A percentile compares a stretch with the other conserved stretches of the same genome.
Evolutionary conservation across 2,888 invertebrate species (phyloP).

Genomic region (Cosmia trapezina): DNA sequence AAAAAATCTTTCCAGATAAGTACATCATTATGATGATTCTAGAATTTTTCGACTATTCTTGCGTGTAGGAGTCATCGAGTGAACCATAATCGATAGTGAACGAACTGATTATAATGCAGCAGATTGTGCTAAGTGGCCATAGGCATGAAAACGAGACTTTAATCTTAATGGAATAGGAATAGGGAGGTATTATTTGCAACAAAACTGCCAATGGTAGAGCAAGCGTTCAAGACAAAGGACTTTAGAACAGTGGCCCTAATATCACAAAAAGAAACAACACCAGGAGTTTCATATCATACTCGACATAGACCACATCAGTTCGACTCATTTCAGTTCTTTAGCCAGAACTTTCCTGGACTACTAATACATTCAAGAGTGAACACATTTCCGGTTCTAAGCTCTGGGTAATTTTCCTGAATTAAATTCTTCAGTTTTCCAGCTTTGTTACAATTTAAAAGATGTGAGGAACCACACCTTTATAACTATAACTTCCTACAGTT

Average conservation of each 20-base stretch:
- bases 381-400: neutral
- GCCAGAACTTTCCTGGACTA: neutral
- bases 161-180: neutral
- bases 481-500: neutral
- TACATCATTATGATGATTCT: neutral
- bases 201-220: neutral
- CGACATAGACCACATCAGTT: neutral
- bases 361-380: neutral
- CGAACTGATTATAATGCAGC: neutral
- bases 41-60: neutral
- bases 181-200: neutral
- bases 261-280: neutral
- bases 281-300: neutral
- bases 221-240: conserved; percentile 10
- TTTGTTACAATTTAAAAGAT: neutral
- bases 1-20: neutral
- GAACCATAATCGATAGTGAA: neutral
- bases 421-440: neutral
- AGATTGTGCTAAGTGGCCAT: neutral
- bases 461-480: conserved; percentile 9
- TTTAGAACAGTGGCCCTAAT: neutral
- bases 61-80: neutral
- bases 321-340: neutral
- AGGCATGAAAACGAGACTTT: neutral
- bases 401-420: too few species aligned